Percentiles rank a stretch among this genome's conserved stretches.
phyloP scores from a whole-genome alignment of 2,888 invertebrate genomes.

The Megaustenia siamemsis region DNA sequence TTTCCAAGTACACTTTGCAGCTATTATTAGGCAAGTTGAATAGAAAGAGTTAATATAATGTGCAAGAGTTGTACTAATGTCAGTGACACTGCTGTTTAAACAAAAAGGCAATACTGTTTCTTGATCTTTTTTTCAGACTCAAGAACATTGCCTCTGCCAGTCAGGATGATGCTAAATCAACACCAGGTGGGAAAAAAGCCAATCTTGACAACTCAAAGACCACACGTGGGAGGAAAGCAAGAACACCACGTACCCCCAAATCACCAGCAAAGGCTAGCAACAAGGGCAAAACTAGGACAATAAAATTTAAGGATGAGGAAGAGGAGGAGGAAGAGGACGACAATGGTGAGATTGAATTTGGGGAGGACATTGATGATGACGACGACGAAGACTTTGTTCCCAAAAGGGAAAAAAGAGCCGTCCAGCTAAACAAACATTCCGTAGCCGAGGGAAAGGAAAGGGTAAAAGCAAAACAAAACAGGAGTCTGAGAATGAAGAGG shows the following conservation, averaged over 20 bases:
- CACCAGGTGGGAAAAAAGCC: background rate
- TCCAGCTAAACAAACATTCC: background rate
- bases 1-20: no score
- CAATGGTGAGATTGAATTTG: constrained; percentile 30
- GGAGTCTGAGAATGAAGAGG: background rate
- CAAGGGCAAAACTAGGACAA: background rate
- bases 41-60: no score
- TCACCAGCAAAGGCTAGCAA: background rate
- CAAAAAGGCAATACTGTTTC: no score
- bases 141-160: constrained; percentile 24
- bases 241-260: background rate
- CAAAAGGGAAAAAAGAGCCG: constrained; percentile 19
- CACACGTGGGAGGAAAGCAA: constrained; percentile 6
- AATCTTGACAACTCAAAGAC: background rate
- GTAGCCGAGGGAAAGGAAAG: constrained; percentile 2
- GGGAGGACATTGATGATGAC: constrained; percentile 24
- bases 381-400: constrained; percentile 47
- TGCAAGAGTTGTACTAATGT: no score
- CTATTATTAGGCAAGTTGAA: no score
- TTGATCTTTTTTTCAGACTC: constrained; percentile 9
- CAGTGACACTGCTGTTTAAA: no score
- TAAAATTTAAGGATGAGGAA: constrained; percentile 9
- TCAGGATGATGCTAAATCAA: background rate
- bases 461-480: constrained; percentile 11
- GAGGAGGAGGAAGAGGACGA: constrained; percentile 33